These are phyloP conservation scores for Tipula unca DNA, from an alignment of 2,888 invertebrate genomes.

Conservation along the genomic window DNA sequence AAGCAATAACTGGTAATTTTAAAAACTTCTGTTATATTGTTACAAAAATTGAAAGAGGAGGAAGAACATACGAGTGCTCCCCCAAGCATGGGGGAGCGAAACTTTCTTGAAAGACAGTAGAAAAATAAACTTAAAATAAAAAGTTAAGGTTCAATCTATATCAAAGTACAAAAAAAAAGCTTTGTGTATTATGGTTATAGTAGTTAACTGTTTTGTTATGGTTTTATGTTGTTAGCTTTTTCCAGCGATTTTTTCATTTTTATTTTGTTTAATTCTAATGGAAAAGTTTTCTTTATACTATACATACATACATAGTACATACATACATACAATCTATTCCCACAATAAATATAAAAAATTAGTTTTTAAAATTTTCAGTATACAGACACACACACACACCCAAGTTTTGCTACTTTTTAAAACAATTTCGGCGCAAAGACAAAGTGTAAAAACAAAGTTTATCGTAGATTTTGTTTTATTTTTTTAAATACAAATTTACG, in stretches of 20 bases:
- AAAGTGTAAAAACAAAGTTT: neutral
- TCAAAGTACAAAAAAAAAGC: neutral
- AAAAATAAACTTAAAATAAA: neutral
- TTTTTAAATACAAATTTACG: neutral
- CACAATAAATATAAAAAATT: neutral
- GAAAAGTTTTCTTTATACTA: neutral
- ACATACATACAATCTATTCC: neutral
- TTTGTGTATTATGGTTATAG: neutral
- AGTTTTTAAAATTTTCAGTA: neutral
- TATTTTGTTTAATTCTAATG: neutral
- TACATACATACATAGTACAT: neutral
- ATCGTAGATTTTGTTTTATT: neutral
- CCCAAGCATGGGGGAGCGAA: neutral
- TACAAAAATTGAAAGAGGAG: neutral
- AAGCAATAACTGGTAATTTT: neutral
- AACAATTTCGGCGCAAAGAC: neutral
- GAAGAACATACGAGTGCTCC: too few species aligned
- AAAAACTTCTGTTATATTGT: neutral
- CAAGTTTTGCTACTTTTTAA: neutral
- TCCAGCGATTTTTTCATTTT: neutral
- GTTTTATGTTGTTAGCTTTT: slow-evolving; percentile 8
- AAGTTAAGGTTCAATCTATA: slow-evolving; percentile 8
- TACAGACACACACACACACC: too few species aligned
- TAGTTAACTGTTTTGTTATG: slow-evolving; percentile 4
- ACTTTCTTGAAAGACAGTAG: neutral